Conservation (phyloP, 2,113 vertebrate species). For the Tylochromis polylepis region DNA sequence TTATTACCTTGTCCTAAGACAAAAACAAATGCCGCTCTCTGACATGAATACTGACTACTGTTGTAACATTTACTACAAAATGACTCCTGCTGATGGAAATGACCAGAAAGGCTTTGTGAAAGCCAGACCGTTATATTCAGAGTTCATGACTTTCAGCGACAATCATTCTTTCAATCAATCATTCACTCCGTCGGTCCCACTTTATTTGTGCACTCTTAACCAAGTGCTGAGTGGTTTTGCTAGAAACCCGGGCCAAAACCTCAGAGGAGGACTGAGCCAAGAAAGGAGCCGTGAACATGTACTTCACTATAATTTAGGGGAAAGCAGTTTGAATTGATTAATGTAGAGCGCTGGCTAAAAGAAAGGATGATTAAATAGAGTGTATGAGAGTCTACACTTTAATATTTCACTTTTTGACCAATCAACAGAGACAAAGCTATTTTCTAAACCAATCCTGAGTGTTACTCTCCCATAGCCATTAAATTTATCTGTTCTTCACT, state of each 20-base stretch:
- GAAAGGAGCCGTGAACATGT: neutral
- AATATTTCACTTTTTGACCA: conserved; percentile 34
- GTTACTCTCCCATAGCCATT: conserved; percentile 5
- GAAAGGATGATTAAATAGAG: conserved; percentile 10
- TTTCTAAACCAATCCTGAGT: conserved; percentile 36
- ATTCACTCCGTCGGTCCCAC: neutral
- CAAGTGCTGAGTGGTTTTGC: conserved; percentile 34
- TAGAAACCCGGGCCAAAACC: conserved; percentile 5
- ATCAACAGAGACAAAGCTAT: conserved; percentile 30
- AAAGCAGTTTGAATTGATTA: conserved; percentile 38
- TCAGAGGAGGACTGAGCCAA: neutral
- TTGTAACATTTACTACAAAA: conserved; percentile 2
- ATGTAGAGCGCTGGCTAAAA: neutral
- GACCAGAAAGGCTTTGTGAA: neutral
- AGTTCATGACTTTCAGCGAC: neutral
- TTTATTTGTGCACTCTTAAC: conserved; percentile 25
- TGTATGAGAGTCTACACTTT: conserved; percentile 2
- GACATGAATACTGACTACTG: conserved; percentile 14
- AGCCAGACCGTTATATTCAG: neutral
- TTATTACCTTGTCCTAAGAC: conserved; percentile 22
- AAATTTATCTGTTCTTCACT: conserved; percentile 27
- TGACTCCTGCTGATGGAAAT: conserved; percentile 30
- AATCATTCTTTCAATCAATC: conserved; percentile 44
- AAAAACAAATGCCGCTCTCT: conserved; percentile 17
- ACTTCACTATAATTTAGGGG: conserved; percentile 23